Conservation (phyloP, 2,797 vertebrate genomes). For the Anguilla marmorata region DNA sequence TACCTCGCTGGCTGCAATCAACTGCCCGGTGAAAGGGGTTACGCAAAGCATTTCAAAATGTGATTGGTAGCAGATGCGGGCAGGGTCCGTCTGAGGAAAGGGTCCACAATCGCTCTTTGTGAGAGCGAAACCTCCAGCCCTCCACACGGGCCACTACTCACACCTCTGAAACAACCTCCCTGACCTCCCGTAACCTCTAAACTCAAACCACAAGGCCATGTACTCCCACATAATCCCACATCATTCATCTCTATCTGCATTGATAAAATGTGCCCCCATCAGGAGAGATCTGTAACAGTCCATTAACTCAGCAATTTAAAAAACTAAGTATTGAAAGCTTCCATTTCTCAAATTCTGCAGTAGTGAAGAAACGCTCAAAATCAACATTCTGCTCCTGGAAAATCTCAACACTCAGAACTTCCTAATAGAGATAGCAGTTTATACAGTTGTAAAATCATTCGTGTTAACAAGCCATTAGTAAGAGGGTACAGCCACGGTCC, state of each 20-base stretch:
- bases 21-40: constrained; percentile 46
- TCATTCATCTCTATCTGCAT: neutral
- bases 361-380: neutral
- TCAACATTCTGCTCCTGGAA: neutral
- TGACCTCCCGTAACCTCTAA: neutral
- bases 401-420: neutral
- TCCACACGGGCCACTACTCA: neutral
- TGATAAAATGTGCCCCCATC: neutral
- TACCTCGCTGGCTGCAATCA: constrained; percentile 48
- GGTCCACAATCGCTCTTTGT: constrained; percentile 67
- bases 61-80: constrained; percentile 71
- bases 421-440: neutral
- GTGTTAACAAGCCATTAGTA: neutral
- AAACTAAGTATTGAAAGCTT: neutral
- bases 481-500: neutral
- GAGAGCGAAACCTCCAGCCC: constrained; percentile 55
- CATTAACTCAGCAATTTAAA: neutral
- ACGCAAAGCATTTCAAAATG: constrained; percentile 57
- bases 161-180: neutral
- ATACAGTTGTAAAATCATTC: neutral
- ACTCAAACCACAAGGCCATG: neutral
- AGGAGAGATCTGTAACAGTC: neutral
- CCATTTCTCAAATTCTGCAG: neutral
- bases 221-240: neutral
- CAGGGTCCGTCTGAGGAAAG: constrained; percentile 30